Evolutionary conservation across 2,888 invertebrate species (phyloP).

Genomic region (Orthonevra nobilis): DNA sequence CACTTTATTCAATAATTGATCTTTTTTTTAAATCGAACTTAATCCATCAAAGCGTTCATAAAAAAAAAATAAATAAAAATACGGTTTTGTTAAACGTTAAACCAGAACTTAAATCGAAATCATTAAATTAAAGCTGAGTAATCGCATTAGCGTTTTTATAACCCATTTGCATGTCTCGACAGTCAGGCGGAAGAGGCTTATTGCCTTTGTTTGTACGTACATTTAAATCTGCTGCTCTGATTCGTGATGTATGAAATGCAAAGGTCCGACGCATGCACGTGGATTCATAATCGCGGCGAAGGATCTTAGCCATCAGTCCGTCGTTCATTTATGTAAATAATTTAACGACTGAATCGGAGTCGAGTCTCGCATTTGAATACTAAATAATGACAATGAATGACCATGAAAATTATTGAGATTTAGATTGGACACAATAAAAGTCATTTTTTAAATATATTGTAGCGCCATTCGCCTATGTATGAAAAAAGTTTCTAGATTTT

Average conservation of each 20-base stretch:
- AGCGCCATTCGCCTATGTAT: not conserved
- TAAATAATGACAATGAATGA: constrained; percentile 5
- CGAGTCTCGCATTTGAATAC: constrained; percentile 10
- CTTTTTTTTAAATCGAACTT: too few relatives aligned
- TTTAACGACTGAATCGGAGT: not conserved
- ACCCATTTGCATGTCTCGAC: not conserved
- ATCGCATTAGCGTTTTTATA: not conserved
- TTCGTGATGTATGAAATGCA: not conserved
- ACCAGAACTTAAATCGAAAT: not conserved
- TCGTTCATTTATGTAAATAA: not conserved
- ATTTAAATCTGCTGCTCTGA: constrained; percentile 8
- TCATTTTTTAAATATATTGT: not conserved
- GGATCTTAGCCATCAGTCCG: not conserved
- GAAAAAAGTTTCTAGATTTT: too few relatives aligned
- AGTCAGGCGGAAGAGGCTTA: not conserved
- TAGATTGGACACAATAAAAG: not conserved
- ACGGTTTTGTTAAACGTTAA: too few relatives aligned
- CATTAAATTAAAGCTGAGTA: not conserved
- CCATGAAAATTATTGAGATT: constrained; percentile 2
- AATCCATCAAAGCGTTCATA: too few relatives aligned
- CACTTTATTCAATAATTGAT: too few relatives aligned
- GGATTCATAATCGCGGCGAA: constrained; percentile 7
- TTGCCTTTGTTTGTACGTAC: not conserved
- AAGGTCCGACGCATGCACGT: constrained; percentile 6
- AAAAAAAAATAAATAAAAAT: too few relatives aligned